Evolutionary conservation across 2,113 vertebrate species (phyloP), one percentile per base, ranked within the genome.

Genomic region (Ovibos moschatus): DNA sequence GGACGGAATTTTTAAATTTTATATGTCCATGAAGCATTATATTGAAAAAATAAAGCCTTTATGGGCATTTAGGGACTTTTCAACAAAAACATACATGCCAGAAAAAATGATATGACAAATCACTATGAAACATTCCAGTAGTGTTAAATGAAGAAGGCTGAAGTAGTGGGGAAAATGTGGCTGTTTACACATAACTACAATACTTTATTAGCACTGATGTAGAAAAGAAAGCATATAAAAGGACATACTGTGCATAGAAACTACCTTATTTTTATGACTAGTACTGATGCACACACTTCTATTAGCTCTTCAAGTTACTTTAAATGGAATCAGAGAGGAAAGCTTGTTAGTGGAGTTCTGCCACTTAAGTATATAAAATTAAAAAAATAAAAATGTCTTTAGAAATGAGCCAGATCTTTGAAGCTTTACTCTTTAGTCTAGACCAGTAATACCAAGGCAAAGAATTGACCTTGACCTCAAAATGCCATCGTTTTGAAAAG

Each of bases 211-310:
- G 28, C 92, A 91, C 3, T 93, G 53, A 94, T 60, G 25, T 62
- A 50, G 58, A 97, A 55, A 83, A 60, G 40, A 55, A 91, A 94
- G n/a, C 40, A 82, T 76, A 93, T 93, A 55, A 88, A 94, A 82
- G 47, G 93, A 71, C 17, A 83, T 85, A 82, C 36, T 14, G 85
- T 95, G 94, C 92, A 97, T 94, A 97, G 92, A 97, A 96, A 93
- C 30, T 82, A 78, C 62, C 79, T 97, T 92, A 96, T 95, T 97
- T 92, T 95, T 97, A 93, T 95, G 89, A 78, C 51, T 89, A 64
- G 53, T 43, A 92, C 40, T 89, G 47, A 94, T 91, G 53, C 6
- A 89, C 19, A 60, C 30, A 95, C 13, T 94, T 82, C 81, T 83
- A 33, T 96, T 78, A 96, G 53, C 67, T 84, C 76, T 89, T 78